Conservation (phyloP, 2,797 vertebrate species). For the Phalanger gymnotis region DNA sequence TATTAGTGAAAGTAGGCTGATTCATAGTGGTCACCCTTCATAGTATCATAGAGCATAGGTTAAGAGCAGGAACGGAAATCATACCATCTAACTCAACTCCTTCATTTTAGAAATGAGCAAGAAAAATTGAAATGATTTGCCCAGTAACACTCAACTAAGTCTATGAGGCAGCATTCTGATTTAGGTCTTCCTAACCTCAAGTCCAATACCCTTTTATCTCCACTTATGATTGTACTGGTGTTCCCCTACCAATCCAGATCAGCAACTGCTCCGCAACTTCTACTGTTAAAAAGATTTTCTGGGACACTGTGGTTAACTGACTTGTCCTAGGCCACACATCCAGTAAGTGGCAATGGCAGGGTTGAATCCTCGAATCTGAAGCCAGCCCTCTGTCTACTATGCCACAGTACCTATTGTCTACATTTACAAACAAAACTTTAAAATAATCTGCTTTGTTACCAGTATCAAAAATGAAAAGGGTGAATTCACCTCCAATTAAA, state of each 20-base stretch:
- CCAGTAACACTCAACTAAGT: not conserved
- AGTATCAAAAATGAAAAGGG: no score
- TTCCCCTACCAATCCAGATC: not conserved
- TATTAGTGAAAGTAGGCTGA: not conserved
- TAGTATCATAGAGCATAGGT: not conserved
- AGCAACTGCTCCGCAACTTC: not conserved
- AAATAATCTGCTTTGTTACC: not conserved
- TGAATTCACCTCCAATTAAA: no score
- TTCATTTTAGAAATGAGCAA: not conserved
- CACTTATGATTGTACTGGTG: not conserved
- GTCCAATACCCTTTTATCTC: not conserved
- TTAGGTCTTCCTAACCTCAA: not conserved
- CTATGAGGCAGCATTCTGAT: not conserved
- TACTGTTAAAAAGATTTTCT: not conserved
- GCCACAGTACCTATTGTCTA: not conserved
- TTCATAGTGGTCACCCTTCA: not conserved
- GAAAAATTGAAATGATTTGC: not conserved
- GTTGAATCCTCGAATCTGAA: not conserved
- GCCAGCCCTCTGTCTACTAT: not conserved
- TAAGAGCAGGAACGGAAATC: not conserved
- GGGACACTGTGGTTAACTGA: not conserved
- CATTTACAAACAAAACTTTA: not conserved
- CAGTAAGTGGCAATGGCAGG: not conserved
- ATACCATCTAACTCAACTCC: not conserved
- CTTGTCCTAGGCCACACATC: not conserved